Base-by-base conservation (phyloP, 2,113 vertebrate genomes). In the Tetrao urogallus region DNA sequence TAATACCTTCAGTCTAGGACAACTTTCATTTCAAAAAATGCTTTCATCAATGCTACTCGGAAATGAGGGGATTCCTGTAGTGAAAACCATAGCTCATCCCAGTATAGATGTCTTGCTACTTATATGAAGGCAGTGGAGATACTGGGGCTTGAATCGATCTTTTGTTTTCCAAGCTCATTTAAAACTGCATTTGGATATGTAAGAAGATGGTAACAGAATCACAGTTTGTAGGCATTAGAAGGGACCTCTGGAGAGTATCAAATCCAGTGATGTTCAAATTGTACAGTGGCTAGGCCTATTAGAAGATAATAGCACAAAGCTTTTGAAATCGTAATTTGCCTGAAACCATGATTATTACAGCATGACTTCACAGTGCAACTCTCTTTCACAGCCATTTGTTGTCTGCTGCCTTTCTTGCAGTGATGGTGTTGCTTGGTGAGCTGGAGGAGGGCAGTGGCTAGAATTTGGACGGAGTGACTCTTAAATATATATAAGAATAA, bases 311-410 rank as follows among this genome's bases (percentile, higher is more conserved):
- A 61, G 19, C 19, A 61, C 30, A n/a, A 50, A 67, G 66, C 34
- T 82, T 82, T 88, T 8, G 11, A 34, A 43, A 15, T 72, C 15
- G 11, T 61, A 7, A 50, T 80, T 81, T 80, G 14, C 30, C 20
- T 0, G 1, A 84, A 52, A 25, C 30, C 7, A 1, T 13, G 18
- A 38, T 82, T 67, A 67, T 61, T 73, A 18, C 40, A 72, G 25
- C 6, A 2, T 67, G 43, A 43, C 52, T 61, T 34, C 17, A 17
- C 40, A 40, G 11, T 42, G n/a, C 38, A 34, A 6, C 24, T 85
- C 0, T 0, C 38, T 24, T 71, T 45, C n/a, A 30, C 34, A 34
- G 43, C 38, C 42, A 7, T 56, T 75, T 36, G 32, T 11, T 75
- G 79, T 80, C 56, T 65, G 28, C 17, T 0, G 0, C 28, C 28